Evolutionary conservation across 2,797 vertebrate genomes (phyloP).

Genomic region (Myripristis jacobus): DNA sequence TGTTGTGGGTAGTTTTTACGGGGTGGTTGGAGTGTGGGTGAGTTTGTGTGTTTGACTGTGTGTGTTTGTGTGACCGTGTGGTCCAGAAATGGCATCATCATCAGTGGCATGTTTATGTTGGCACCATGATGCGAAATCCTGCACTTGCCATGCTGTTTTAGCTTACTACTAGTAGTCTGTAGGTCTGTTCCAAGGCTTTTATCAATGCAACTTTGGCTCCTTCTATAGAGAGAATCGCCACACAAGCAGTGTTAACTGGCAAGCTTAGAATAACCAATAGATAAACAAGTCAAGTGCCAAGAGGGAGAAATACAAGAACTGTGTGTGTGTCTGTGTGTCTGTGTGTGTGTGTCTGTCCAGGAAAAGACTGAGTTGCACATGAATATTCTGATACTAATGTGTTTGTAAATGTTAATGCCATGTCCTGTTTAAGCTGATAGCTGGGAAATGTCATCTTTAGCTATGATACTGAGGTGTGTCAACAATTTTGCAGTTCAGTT

Average conservation of each 20-base stretch:
- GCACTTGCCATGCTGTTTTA: conserved; percentile 43
- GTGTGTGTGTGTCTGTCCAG: conserved; percentile 10
- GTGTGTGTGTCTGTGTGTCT: conserved; percentile 12
- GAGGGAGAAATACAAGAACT: conserved; percentile 17
- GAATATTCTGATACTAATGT: conserved; percentile 9
- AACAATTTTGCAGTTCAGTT: background rate
- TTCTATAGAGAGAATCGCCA: conserved; percentile 19
- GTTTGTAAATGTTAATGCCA: no score
- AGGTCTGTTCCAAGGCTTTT: conserved; percentile 31
- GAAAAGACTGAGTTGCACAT: conserved; percentile 12
- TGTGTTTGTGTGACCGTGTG: conserved; percentile 57
- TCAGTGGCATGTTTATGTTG: conserved; percentile 72
- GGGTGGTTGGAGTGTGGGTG: conserved; percentile 35
- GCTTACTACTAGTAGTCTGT: conserved; percentile 24
- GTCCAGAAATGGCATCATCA: conserved; percentile 74
- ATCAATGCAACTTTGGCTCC: conserved; percentile 10
- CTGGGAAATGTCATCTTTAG: background rate
- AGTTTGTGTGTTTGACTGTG: conserved; percentile 22
- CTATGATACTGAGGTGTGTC: background rate
- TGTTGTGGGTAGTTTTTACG: conserved; percentile 56
- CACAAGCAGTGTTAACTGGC: conserved; percentile 29
- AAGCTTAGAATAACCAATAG: conserved; percentile 40
- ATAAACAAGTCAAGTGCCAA: conserved; percentile 36
- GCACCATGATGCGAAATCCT: conserved; percentile 69
- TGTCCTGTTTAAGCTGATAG: background rate